phyloP scores from a whole-genome alignment of 2,113 vertebrate genomes.

The Pygoscelis antarcticus region DNA sequence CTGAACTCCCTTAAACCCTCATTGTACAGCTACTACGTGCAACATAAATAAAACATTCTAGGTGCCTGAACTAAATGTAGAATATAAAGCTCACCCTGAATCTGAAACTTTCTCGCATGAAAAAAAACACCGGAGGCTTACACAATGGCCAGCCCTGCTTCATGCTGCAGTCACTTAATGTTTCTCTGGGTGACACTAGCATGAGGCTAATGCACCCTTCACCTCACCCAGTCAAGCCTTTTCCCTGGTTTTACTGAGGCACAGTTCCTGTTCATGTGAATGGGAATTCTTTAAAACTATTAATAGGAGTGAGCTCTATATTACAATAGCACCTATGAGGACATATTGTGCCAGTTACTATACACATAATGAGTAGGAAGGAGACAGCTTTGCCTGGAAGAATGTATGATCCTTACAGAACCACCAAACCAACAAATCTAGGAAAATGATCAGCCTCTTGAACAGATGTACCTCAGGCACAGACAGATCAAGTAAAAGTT shows the following conservation, averaged over 20 bases:
- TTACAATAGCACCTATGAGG: neutral
- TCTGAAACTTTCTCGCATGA: neutral
- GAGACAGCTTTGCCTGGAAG: neutral
- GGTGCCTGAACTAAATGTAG: neutral
- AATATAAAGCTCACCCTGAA: neutral
- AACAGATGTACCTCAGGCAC: neutral
- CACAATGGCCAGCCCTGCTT: neutral
- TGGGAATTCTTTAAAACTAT: neutral
- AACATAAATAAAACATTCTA: neutral
- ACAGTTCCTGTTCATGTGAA: neutral
- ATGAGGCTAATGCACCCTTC: fast-evolving
- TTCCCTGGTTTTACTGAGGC: neutral
- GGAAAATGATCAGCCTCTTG: neutral
- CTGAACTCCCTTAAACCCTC: neutral
- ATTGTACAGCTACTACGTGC: neutral
- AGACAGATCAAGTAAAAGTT: neutral
- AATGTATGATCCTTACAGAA: neutral
- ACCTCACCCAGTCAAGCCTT: neutral
- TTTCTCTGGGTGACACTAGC: neutral
- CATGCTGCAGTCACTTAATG: neutral
- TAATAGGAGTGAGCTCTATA: neutral
- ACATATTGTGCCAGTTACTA: neutral
- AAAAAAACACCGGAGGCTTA: neutral
- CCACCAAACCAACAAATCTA: neutral
- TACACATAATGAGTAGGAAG: neutral